Evolutionary conservation across 2,113 vertebrate genomes (phyloP).

Genomic region (Dendropsophus ebraccatus): DNA sequence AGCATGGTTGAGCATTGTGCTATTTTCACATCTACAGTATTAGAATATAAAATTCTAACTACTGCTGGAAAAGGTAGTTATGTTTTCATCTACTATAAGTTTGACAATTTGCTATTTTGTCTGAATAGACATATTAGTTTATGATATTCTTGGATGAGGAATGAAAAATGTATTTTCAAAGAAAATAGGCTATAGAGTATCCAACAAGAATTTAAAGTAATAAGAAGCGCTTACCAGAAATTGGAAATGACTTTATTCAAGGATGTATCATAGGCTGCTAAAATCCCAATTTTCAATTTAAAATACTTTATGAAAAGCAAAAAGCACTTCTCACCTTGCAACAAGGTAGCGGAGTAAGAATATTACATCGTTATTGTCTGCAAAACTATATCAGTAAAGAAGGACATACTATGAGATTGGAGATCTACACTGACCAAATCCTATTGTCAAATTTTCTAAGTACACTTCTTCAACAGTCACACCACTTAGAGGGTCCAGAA

Average conservation of each 20-base stretch:
- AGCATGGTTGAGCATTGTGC: neutral
- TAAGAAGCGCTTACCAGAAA: neutral
- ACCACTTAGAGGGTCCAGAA: neutral
- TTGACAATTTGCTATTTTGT: neutral
- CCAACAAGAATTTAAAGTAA: conserved; percentile 18
- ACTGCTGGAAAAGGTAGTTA: neutral
- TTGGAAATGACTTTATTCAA: conserved; percentile 6
- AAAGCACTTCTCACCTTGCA: neutral
- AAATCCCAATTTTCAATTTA: conserved; percentile 13
- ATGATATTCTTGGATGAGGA: neutral
- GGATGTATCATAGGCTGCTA: neutral
- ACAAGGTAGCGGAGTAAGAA: neutral
- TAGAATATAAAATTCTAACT: neutral
- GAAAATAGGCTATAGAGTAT: neutral
- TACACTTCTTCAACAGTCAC: neutral
- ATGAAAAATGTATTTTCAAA: neutral
- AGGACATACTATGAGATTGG: neutral
- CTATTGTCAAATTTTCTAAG: neutral
- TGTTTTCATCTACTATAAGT: neutral
- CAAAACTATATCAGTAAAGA: neutral
- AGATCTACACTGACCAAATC: neutral
- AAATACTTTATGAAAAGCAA: neutral
- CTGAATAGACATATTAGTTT: neutral
- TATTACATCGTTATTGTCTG: neutral
- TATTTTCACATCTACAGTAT: neutral